Evolutionary conservation across 2,888 invertebrate species (phyloP), one percentile per base, ranked within the genome.

Genomic region (Nyleta sp.): DNA sequence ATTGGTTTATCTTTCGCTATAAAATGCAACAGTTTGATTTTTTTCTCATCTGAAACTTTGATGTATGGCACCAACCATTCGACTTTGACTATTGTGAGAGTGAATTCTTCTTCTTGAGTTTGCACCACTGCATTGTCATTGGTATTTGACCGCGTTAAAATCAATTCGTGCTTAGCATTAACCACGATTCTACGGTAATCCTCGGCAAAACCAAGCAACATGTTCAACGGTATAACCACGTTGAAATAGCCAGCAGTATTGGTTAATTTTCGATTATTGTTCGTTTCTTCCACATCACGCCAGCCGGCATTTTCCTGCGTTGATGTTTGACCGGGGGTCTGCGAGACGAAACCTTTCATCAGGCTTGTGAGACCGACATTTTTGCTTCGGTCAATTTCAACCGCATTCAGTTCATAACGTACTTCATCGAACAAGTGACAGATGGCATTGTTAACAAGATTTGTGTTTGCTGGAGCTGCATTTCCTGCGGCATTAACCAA

Each of bases 391-490:
- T 88, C 86, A 46, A 89, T 85, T 78, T 87, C 86, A n/a, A 86
- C 78, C 24, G 84, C 88, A 76, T 87, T 88, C 8, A 88, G 18
- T 76, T 89, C 86, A 81, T 89, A 90, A 6, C 88, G 83, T 60
- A 89, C 85, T 80, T 83, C 86, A 65, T 87, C 85, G 78, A 88
- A 88, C 11, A 88, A 48, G 79, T 84, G 83, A 10, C 84, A 82
- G 11, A 86, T 67, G 17, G 81, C 80, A 77, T 87, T 80, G 22
- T 65, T 81, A 4, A 78, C 64, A 1, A 79, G 78, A 55, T 65
- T 48, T 60, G 77, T 77, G 1, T 13, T 31, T 20, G 11, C 31
- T 10, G 57, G 24, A 10, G 46, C 22, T 7, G 46, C 33, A 6
- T 28, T 50, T 15, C 17, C 40, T n/a, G n/a, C n/a, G n/a, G n/a